phyloP scores from a whole-genome alignment of 1,140 invertebrate species.

The Drosophila arizonae region DNA sequence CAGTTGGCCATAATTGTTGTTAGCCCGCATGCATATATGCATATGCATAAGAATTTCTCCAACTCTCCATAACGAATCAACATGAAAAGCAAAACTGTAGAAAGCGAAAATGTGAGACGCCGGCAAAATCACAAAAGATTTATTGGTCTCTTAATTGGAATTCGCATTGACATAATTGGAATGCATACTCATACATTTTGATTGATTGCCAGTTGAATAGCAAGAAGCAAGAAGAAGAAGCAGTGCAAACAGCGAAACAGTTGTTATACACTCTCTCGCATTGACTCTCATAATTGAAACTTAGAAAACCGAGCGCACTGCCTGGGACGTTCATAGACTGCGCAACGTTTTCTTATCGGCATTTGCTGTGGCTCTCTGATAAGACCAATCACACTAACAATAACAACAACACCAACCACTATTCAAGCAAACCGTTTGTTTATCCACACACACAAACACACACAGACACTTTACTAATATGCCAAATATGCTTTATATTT shows the following conservation, averaged over 20 bases:
- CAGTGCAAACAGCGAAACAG: neutral
- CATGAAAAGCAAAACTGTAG: neutral
- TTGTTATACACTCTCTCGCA: neutral
- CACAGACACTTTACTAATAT: slow-evolving; percentile 14
- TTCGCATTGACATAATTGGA: slow-evolving; percentile 1
- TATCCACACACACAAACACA: slow-evolving; percentile 28
- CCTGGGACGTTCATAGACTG: slow-evolving; percentile 35
- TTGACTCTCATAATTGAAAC: neutral
- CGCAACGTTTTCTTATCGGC: slow-evolving; percentile 60
- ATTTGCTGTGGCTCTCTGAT: slow-evolving; percentile 20
- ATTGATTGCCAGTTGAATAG: slow-evolving; percentile 13
- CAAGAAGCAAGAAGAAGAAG: neutral
- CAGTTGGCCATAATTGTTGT: slow-evolving; percentile 34
- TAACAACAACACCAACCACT: neutral
- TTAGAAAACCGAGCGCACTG: slow-evolving; percentile 7
- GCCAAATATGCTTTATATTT: slow-evolving; percentile 5
- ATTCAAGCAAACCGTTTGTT: slow-evolving; percentile 30
- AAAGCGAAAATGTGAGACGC: slow-evolving; percentile 4
- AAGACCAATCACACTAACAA: slow-evolving; percentile 9
- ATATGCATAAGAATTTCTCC: slow-evolving; percentile 41
- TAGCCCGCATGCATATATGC: neutral
- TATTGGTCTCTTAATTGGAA: slow-evolving; percentile 14
- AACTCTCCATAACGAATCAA: neutral
- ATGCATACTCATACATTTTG: slow-evolving; percentile 9
- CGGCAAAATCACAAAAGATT: slow-evolving; percentile 1